Percentiles rank a stretch among this genome's conserved stretches.
phyloP scores from a whole-genome alignment of 2,113 vertebrate species.

The Procavia capensis region DNA sequence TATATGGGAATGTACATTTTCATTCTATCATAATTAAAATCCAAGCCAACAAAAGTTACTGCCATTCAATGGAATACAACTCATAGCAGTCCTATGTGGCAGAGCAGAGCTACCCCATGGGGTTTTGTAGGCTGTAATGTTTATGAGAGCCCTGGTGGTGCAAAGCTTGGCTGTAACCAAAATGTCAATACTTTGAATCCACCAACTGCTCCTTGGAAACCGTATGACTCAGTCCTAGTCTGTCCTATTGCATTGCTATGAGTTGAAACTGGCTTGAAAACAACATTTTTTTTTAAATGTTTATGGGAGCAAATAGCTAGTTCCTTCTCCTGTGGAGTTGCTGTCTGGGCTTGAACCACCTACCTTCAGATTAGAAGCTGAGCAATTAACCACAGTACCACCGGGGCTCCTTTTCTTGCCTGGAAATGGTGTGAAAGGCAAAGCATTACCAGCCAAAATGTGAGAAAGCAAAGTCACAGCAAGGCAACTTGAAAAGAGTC shows the following conservation, averaged over 20 bases:
- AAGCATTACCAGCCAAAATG: conserved; percentile 63
- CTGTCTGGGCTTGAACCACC: neutral
- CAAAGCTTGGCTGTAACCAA: too few species aligned
- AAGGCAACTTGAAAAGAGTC: conserved; percentile 59
- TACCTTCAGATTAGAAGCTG: neutral
- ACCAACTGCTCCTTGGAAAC: too few species aligned
- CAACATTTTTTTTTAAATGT: neutral
- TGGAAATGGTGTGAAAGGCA: conserved; percentile 58
- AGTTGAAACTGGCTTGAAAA: too few species aligned
- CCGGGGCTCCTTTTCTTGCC: neutral
- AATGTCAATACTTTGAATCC: too few species aligned
- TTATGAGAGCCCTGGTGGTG: too few species aligned
- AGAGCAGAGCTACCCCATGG: neutral
- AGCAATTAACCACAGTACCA: neutral
- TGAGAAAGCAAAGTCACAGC: neutral
- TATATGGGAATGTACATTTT: too few species aligned
- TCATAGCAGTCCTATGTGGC: neutral
- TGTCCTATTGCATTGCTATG: too few species aligned
- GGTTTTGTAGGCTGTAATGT: neutral
- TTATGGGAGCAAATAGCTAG: neutral
- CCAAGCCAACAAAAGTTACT: neutral
- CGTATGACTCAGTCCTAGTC: too few species aligned
- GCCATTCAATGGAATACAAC: neutral
- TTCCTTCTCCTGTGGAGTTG: neutral
- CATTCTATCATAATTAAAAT: too few species aligned